Percentiles rank a stretch among this genome's conserved stretches.
These are phyloP conservation scores for Scaptomyza graminum DNA, from an alignment of 1,140 invertebrate species.

Conservation along the genomic window DNA sequence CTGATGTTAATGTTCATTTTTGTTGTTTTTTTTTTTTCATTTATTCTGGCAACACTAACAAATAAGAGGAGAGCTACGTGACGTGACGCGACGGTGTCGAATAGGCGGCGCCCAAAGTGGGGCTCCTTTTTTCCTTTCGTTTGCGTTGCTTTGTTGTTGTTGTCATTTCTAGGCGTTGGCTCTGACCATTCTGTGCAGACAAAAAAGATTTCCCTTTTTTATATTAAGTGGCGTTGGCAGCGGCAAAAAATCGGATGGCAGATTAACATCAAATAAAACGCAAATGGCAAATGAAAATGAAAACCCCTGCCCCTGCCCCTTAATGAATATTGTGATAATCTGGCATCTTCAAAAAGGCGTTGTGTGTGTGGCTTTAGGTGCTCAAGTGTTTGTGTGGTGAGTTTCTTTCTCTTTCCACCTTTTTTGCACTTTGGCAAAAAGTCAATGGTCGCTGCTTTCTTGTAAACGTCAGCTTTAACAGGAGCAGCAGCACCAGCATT, in stretches of 20 bases:
- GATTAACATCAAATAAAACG: conserved; percentile 68
- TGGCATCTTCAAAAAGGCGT: conserved; percentile 21
- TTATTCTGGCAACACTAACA: conserved; percentile 38
- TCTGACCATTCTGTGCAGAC: conserved; percentile 38
- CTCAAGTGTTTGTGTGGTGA: background rate
- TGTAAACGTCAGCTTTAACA: conserved; percentile 47
- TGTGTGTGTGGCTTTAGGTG: background rate
- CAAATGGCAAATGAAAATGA: conserved; percentile 48
- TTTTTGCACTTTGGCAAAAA: conserved; percentile 15
- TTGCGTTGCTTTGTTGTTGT: too few species aligned
- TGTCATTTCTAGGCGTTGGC: conserved; percentile 73
- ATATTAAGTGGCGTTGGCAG: conserved; percentile 38
- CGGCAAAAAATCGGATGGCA: conserved; percentile 65
- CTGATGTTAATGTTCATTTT: too few species aligned
- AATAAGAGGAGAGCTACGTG: conserved; percentile 28
- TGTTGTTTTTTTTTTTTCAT: too few species aligned
- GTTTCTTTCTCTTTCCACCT: conserved; percentile 1
- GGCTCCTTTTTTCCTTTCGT: conserved; percentile 28
- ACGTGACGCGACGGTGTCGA: conserved; percentile 33
- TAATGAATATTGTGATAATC: conserved; percentile 33
- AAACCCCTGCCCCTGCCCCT: conserved; percentile 36
- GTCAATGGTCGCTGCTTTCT: conserved; percentile 48
- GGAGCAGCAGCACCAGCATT: background rate
- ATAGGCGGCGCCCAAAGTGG: conserved; percentile 33
- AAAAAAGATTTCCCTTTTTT: conserved; percentile 41